Evolutionary conservation across 2,113 vertebrate genomes (phyloP), one percentile per base, ranked within the genome.

Genomic region (Amblyopsis rosae): DNA sequence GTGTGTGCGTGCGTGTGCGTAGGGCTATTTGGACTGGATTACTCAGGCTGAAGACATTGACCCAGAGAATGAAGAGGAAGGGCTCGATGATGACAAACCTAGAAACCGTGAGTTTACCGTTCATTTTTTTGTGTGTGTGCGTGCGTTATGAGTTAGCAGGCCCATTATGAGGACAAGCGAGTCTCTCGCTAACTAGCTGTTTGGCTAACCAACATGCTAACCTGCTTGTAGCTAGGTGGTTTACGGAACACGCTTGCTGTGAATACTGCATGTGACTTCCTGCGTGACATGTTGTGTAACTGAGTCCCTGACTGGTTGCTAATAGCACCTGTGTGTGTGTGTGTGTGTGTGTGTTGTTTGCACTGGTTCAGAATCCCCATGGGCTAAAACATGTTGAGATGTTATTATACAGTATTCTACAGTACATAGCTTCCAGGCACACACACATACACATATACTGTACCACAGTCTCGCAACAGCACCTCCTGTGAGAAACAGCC

Each of bases 41-140:
- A 99, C 97, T 47, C 97, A 99, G 91, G 98, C 98, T 7, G 98
- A 99, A 87, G 98, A 99, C 79, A 99, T 99, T 2, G 98, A 99
- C 86, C 98, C 98, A 0, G 98, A 99, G 90, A 99, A 99, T 9
- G 98, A 99, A 82, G 98, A 99, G 11, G 97, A 99, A 80, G 96
- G 96, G 76, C 85, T 98, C 88, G 96, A 98, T 3, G 98, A 99
- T 59, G 96, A 98, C 78, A 99, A 98, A 72, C 96, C 97, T 46
- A 93, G 98, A 87, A 99, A 98, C 92, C 93, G 98, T 99, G 90
- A 98, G 88, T 89, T 35, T 15, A 45, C 4, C 16, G 26, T 10
- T 55, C 17, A 61, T 61, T 64, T 9, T 49, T 15, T 59, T 68
- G 17, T 56, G 50, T 53, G 46, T 61, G 67, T 66, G 13, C 54